A percentile compares a stretch with the other conserved stretches of the same genome.
Conservation (phyloP, 1,140 invertebrate genomes). For the Trinorchestia longiramus region DNA sequence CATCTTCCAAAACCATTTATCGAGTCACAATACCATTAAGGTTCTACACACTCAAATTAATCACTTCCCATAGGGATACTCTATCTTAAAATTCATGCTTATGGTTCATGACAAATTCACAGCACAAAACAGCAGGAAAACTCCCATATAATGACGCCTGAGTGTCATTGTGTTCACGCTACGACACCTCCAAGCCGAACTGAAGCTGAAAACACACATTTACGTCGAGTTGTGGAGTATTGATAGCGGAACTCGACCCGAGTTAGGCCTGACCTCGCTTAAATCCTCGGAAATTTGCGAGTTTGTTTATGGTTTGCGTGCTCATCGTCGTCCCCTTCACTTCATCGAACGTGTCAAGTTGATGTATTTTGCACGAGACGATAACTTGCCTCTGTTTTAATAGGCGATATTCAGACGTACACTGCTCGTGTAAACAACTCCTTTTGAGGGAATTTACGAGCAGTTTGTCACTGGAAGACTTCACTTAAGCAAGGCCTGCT, state of each 20-base stretch:
- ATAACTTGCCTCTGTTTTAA: constrained; percentile 39
- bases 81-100: neutral
- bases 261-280: neutral
- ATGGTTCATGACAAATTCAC: neutral
- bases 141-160: neutral
- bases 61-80: neutral
- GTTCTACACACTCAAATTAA: neutral
- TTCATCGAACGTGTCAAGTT: constrained; percentile 19
- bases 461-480: constrained; percentile 25
- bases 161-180: neutral
- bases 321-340: constrained; percentile 13
- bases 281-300: neutral
- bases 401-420: constrained; percentile 15
- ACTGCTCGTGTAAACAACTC: constrained; percentile 29
- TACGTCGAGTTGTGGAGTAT: neutral
- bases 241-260: neutral
- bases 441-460: constrained; percentile 37
- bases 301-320: neutral
- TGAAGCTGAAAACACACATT: neutral
- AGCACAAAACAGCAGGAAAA: neutral
- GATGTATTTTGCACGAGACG: constrained; percentile 7
- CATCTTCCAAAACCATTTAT: neutral
- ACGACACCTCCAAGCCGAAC: neutral
- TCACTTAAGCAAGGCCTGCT: constrained; percentile 13
- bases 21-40: neutral